These are phyloP conservation scores for Sminthopsis crassicaudata DNA, from an alignment of 2,113 vertebrate genomes.

Conservation along the genomic window DNA sequence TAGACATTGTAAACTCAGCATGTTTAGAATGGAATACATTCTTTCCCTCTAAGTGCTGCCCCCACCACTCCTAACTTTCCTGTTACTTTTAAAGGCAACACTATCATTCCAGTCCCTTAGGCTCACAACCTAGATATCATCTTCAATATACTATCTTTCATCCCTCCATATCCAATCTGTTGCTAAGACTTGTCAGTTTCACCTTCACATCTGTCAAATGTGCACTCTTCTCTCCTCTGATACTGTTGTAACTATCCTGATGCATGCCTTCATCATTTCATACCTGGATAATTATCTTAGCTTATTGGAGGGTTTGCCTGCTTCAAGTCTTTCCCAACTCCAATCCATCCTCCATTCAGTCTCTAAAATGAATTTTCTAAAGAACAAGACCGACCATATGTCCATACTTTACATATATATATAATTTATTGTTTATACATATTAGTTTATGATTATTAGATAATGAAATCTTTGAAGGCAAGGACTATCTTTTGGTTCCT, in stretches of 20 bases:
- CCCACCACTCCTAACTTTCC: too few relatives aligned
- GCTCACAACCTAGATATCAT: neutral
- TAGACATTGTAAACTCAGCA: neutral
- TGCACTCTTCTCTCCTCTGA: neutral
- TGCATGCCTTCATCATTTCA: neutral
- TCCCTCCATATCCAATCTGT: neutral
- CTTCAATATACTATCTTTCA: neutral
- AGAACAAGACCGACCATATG: neutral
- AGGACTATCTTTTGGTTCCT: neutral
- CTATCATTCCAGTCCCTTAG: neutral
- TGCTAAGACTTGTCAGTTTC: neutral
- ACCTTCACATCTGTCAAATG: neutral
- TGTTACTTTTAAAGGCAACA: too few relatives aligned
- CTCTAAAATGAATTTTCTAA: neutral
- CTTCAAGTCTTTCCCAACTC: neutral
- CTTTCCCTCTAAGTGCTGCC: neutral
- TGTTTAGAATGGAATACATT: neutral
- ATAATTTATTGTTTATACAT: neutral
- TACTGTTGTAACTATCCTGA: neutral
- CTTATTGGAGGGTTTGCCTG: neutral
- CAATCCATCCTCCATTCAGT: neutral
- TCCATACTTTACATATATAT: neutral
- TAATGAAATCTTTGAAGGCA: neutral
- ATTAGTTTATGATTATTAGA: neutral
- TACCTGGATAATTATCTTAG: neutral